Evolutionary conservation across 2,888 invertebrate species (phyloP), one percentile per base, ranked within the genome.

Genomic region (Aricia artaxerxes): DNA sequence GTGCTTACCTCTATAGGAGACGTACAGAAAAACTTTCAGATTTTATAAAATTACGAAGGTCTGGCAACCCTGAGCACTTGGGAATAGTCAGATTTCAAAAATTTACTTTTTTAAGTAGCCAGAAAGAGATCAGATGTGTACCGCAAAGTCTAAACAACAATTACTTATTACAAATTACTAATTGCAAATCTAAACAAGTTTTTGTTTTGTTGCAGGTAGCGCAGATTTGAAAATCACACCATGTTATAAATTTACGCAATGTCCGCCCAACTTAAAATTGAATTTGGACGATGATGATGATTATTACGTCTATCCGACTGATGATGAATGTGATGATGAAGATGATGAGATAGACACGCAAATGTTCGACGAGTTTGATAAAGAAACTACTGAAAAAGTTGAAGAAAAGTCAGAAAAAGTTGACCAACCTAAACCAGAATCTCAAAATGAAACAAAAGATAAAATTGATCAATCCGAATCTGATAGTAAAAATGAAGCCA

Each of bases 241-340:
- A 1, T 86, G 85, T 80, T 92, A 92, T 83, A 88, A 86, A 81
- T 92, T 90, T 80, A 84, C 84, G 1, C 84, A 86, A 60, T 89
- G 90, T 35, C 93, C 93, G 0, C 79, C 84, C 0, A 87, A 87
- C 73, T 83, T 92, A 1, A 86, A 84, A 79, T 88, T 89, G 0
- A 84, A 83, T 11, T 92, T 85, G 44, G 82, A 83, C 57, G 83
- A 83, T 61, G 82, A 83, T n/a, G 81, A 83, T n/a, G 81, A 75
- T n/a, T 79, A 82, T 13, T 79, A 82, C 13, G 81, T 31, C 13
- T 35, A 53, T 16, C 24, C 35, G 5, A 53, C 83, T 61, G 83
- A 83, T 64, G 82, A 83, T 31, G 81, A 73, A n/a, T 78, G 79
- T 60, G 79, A 82, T 11, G 81, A 82, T n/a, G 80, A 82, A 53